phyloP scores from a whole-genome alignment of 1,140 invertebrate genomes.

The Drosophila jambulina region DNA sequence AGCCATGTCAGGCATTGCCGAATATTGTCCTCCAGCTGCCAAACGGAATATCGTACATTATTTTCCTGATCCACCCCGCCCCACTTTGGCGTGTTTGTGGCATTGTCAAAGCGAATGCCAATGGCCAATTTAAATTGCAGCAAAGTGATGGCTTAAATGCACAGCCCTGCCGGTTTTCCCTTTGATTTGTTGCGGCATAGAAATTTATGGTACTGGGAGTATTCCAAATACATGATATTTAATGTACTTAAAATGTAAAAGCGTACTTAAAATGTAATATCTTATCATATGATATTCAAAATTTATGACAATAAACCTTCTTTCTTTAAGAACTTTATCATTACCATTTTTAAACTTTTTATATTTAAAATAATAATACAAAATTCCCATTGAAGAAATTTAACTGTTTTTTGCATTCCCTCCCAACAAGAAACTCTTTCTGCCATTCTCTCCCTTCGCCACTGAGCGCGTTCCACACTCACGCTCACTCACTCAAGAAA shows the following conservation, averaged over 20 bases:
- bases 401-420: not conserved
- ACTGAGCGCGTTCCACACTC: no score
- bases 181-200: conserved; percentile 4
- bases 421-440: no score
- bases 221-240: no score
- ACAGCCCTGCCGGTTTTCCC: conserved; percentile 1
- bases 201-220: not conserved
- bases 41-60: conserved; percentile 55
- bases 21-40: conserved; percentile 67
- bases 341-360: no score
- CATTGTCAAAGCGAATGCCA: conserved; percentile 68
- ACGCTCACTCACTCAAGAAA: no score
- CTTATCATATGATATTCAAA: no score
- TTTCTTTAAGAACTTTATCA: no score
- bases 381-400: no score
- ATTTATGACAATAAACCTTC: no score
- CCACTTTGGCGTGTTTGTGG: conserved; percentile 27
- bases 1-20: conserved; percentile 52
- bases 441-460: no score
- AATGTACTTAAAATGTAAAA: not conserved
- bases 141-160: conserved; percentile 16
- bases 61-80: conserved; percentile 36
- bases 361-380: no score
- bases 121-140: conserved; percentile 42
- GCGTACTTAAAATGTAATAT: no score